These are phyloP conservation scores for Herpailurus yagouaroundi DNA, from an alignment of 2,113 vertebrate species.

Conservation along the genomic window DNA sequence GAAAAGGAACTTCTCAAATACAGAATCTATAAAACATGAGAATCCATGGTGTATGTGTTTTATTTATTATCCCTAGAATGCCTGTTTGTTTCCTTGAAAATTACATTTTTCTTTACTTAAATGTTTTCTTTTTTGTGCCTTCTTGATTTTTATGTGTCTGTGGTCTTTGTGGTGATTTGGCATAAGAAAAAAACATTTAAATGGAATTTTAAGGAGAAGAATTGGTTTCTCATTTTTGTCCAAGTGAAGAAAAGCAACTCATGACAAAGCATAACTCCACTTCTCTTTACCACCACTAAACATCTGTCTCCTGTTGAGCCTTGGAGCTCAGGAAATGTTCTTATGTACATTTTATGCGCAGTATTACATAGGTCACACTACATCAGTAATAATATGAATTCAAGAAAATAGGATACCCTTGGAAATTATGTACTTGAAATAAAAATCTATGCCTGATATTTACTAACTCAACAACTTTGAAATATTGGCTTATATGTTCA, in stretches of 20 bases:
- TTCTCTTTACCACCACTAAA: background rate
- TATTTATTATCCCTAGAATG: background rate
- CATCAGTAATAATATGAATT: background rate
- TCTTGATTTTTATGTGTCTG: background rate
- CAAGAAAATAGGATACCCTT: background rate
- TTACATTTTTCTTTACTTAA: background rate
- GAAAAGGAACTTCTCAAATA: background rate
- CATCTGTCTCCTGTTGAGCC: background rate
- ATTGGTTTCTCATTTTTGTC: background rate
- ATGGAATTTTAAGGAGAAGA: background rate
- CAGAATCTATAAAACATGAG: background rate
- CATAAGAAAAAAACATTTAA: background rate
- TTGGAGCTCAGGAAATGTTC: background rate
- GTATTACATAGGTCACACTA: background rate
- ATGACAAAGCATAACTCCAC: background rate
- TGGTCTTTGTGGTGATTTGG: background rate
- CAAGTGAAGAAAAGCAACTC: background rate
- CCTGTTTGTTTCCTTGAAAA: background rate
- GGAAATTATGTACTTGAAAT: background rate
- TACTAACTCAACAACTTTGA: background rate
- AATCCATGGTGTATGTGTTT: background rate
- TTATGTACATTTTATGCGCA: background rate
- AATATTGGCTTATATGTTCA: background rate
- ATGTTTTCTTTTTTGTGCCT: background rate
- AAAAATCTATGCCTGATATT: background rate